A percentile compares a stretch with the other conserved stretches of the same genome.
Conservation (phyloP, 2,797 vertebrate genomes). For the Sphenodon punctatus region DNA sequence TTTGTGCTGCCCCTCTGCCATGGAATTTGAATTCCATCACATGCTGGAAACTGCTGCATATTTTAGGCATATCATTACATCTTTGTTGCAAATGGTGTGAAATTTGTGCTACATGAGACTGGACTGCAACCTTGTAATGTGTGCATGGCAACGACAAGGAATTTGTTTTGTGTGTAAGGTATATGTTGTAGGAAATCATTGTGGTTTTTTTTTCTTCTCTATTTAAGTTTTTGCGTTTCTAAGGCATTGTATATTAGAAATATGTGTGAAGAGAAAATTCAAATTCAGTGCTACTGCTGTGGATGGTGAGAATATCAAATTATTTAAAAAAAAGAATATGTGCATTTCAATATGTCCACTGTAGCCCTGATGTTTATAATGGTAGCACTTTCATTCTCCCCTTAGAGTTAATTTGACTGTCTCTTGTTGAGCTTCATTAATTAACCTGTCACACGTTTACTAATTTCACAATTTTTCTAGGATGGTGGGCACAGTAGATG, state of each 20-base stretch:
- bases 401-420: slow-evolving; percentile 35
- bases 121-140: no score
- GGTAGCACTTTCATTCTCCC: slow-evolving; percentile 23
- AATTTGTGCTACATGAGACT: slow-evolving; percentile 9
- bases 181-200: no score
- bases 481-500: slow-evolving; percentile 28
- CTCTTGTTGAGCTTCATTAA: slow-evolving; percentile 18
- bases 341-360: slow-evolving; percentile 14
- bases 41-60: neutral
- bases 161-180: no score
- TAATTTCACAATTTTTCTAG: slow-evolving; percentile 33
- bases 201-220: no score
- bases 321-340: neutral
- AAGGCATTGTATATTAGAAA: neutral
- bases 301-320: neutral
- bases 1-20: neutral
- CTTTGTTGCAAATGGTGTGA: neutral
- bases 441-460: slow-evolving; percentile 42
- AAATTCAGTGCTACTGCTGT: neutral
- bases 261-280: neutral
- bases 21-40: slow-evolving; percentile 2
- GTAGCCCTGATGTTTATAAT: slow-evolving; percentile 5
- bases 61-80: no score
- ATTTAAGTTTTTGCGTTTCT: neutral
- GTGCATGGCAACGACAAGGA: no score